Evolutionary conservation across 2,888 invertebrate genomes (phyloP).

Genomic region (Gymnoscelis rufifasciata): DNA sequence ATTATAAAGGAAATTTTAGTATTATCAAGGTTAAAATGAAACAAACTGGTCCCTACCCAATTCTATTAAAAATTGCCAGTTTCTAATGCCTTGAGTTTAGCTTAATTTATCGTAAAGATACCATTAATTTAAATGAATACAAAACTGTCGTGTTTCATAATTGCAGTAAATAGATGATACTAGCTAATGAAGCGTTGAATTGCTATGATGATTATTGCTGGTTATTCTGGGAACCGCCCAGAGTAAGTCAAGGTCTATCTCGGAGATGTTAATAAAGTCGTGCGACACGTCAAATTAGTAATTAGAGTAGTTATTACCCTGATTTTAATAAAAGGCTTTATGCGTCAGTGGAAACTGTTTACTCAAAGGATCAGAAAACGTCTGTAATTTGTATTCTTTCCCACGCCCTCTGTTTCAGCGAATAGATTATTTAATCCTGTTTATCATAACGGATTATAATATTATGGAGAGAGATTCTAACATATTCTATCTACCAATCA

Average conservation of each 20-base stretch:
- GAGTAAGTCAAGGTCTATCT: constrained; percentile 60
- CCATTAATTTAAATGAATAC: constrained; percentile 11
- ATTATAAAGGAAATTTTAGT: constrained; percentile 6
- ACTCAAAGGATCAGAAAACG: constrained; percentile 3
- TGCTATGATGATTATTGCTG: constrained; percentile 37
- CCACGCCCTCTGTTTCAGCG: constrained; percentile 25
- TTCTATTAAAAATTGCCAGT: constrained; percentile 7
- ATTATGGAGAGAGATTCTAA: not conserved
- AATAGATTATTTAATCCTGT: constrained; percentile 25
- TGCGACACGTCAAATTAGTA: constrained; percentile 50
- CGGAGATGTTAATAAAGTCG: constrained; percentile 54
- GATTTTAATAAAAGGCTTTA: constrained; percentile 12
- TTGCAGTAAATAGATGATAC: constrained; percentile 18
- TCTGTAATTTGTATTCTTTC: constrained; percentile 21
- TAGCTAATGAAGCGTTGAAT: constrained; percentile 23
- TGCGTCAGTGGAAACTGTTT: constrained; percentile 9
- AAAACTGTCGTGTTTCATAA: constrained; percentile 20
- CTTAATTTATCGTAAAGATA: constrained; percentile 9
- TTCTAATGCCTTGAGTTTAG: constrained; percentile 6
- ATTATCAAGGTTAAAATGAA: constrained; percentile 11
- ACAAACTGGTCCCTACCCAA: constrained; percentile 5
- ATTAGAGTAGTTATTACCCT: constrained; percentile 23
- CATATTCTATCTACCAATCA: not conserved
- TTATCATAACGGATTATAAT: constrained; percentile 8
- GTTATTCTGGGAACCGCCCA: constrained; percentile 51